Evolutionary conservation across 2,113 vertebrate species (phyloP).

Genomic region (Anser cygnoides): DNA sequence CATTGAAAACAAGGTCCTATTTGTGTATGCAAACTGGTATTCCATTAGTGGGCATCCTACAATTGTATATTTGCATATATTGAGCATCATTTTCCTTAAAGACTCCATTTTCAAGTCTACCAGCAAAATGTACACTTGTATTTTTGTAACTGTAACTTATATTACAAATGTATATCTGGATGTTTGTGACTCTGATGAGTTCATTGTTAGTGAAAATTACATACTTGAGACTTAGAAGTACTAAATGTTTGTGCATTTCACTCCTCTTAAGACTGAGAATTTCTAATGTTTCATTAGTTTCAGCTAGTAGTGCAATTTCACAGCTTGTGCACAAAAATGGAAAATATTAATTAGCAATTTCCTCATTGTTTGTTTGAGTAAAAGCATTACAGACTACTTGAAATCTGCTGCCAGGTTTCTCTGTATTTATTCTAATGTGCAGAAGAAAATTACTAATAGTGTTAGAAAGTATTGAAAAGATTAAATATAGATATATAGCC

Average conservation of each 20-base stretch:
- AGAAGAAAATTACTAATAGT: neutral
- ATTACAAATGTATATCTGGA: neutral
- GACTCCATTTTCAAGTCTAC: neutral
- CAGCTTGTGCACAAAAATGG: conserved; percentile 59
- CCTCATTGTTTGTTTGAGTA: conserved; percentile 52
- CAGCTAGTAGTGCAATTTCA: conserved; percentile 62
- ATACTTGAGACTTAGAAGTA: neutral
- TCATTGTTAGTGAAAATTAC: conserved; percentile 40
- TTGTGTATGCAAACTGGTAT: neutral
- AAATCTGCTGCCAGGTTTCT: conserved; percentile 48
- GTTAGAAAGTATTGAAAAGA: conserved; percentile 56
- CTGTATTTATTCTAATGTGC: conserved; percentile 22
- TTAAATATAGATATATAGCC: conserved; percentile 63
- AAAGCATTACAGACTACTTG: conserved; percentile 49
- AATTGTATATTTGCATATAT: neutral
- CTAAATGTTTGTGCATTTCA: neutral
- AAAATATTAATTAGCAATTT: conserved; percentile 77
- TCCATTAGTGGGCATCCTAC: neutral
- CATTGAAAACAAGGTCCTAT: neutral
- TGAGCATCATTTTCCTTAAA: neutral
- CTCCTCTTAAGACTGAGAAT: neutral
- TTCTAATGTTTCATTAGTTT: conserved; percentile 50
- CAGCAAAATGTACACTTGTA: neutral
- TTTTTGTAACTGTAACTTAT: conserved; percentile 6
- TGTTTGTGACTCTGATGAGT: conserved; percentile 20